These are phyloP conservation scores for Nomada hirtipes DNA, from an alignment of 2,888 invertebrate species.

Conservation along the genomic window DNA sequence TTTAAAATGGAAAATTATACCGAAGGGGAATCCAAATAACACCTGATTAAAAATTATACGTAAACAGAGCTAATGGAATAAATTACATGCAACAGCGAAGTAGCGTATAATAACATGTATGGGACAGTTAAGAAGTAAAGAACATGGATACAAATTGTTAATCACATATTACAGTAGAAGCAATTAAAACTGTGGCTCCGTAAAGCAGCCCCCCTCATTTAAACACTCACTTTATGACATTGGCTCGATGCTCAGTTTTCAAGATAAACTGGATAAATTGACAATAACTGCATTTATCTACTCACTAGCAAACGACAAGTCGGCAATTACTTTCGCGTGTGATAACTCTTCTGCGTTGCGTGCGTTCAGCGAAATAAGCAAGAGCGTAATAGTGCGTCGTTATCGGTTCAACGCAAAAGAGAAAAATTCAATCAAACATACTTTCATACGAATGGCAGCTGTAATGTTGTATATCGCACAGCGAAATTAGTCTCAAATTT, in stretches of 20 bases:
- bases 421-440: slow-evolving; percentile 2
- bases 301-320: slow-evolving; percentile 38
- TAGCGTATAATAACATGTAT: background rate
- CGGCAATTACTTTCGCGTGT: slow-evolving; percentile 69
- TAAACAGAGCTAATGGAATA: background rate
- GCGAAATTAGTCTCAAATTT: no score
- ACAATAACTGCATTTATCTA: slow-evolving; percentile 50
- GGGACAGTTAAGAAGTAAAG: no score
- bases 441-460: background rate
- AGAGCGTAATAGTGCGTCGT: background rate
- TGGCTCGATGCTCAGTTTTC: background rate
- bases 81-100: background rate
- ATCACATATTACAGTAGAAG: background rate
- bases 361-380: background rate
- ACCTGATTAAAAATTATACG: background rate
- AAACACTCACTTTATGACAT: background rate
- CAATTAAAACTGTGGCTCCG: slow-evolving; percentile 6
- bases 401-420: slow-evolving; percentile 12
- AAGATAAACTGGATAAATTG: slow-evolving; percentile 44
- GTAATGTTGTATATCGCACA: background rate
- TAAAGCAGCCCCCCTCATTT: background rate
- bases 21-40: no score
- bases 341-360: slow-evolving; percentile 5
- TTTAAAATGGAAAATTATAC: no score
- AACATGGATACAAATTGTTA: background rate